Base-by-base conservation (phyloP, 2,888 invertebrate species). In the Laothoe populi region DNA sequence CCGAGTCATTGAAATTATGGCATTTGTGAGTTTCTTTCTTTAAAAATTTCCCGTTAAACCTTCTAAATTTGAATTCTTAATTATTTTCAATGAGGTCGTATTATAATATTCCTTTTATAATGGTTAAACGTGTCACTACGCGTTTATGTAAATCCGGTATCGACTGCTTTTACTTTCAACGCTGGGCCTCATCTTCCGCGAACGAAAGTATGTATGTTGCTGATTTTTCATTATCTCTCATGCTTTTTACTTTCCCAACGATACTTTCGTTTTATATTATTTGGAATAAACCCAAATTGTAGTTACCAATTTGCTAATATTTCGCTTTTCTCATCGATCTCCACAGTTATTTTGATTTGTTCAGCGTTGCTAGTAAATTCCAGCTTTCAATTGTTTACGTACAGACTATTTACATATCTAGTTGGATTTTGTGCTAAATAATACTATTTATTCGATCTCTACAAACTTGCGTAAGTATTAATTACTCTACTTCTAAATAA, bases 161-260 rank as follows among this genome's bases (percentile, higher is more conserved):
- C 71, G 68, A 74, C 77, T 86, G 88, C 90, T 92, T 90, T 90
- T 90, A 92, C 92, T 92, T 91, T 91, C 90, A 69, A 75, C 69
- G 75, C 19, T 19, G 7, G 16, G 53, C 48, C 44, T 44, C 42
- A 44, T 21, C 88, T 91, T 92, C 92, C 90, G 89, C 81, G 79
- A 89, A 84, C 71, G 88, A 90, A 91, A 90, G 90, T 88, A 81
- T 77, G 81, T 81, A 40, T 63, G 48, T 61, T 35, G 35, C 65
- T 19, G 64, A 63, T 70, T 65, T 70, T 67, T 67, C 65, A 70
- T 53, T 53, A 53, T 11, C 53, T 53, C 70, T 64, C 70, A 76
- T 66, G 72, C 68, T 68, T 53, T 53, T 42, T 19, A 53, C 60
- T 61, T 61, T 61, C 48, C 13, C 58, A 53, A 11, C 31, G 16